Conservation (phyloP, 2,113 vertebrate genomes). For the Eudyptes chrysolophus region DNA sequence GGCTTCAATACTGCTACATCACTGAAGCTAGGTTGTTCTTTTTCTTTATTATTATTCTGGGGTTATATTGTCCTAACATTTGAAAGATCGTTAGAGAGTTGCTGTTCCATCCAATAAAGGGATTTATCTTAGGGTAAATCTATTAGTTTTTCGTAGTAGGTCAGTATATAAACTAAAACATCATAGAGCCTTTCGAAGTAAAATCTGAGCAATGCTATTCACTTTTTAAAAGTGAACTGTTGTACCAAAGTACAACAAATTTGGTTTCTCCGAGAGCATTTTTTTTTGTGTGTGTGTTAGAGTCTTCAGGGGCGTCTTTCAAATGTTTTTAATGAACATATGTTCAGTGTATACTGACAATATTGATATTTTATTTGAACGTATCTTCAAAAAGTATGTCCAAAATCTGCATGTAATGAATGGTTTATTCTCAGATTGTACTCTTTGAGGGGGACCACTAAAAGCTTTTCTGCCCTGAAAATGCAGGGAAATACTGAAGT, state of each 20-base stretch:
- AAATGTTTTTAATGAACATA: neutral
- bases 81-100: neutral
- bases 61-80: neutral
- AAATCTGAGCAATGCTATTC: neutral
- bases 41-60: neutral
- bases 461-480: conserved; percentile 3
- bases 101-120: neutral
- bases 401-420: neutral
- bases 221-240: neutral
- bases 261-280: neutral
- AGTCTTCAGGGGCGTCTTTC: neutral
- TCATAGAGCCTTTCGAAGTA: neutral
- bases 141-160: neutral
- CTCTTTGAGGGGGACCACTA: neutral
- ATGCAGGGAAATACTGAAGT: neutral
- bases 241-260: neutral
- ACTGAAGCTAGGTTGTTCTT: neutral
- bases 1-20: neutral
- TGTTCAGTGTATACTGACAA: neutral
- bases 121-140: neutral
- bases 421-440: neutral
- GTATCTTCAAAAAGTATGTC: neutral
- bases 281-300: neutral
- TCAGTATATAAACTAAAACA: neutral
- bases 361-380: neutral